A percentile compares a stretch with the other conserved stretches of the same genome.
Evolutionary conservation across 2,888 invertebrate species (phyloP).

Genomic region (Pemphredon lugubris): DNA sequence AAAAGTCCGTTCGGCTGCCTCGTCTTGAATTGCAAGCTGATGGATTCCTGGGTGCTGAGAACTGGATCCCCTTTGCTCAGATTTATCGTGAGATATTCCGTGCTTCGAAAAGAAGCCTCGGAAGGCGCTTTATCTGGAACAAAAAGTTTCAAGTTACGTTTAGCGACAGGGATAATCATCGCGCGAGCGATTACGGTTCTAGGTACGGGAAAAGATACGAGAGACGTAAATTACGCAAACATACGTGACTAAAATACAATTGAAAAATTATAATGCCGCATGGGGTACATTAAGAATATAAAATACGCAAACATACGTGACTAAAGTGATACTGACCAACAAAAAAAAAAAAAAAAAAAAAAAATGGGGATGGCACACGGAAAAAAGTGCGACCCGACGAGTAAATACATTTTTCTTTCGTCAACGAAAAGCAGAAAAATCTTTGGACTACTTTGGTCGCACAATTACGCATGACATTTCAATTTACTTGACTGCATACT

Average conservation of each 20-base stretch:
- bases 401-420: no score
- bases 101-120: constrained; percentile 95
- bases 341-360: no score
- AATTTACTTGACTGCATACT: no score
- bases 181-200: no score
- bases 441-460: no score
- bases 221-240: constrained; percentile 4
- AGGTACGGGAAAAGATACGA: no score
- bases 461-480: no score
- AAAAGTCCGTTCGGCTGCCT: constrained; percentile 94
- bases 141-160: no score
- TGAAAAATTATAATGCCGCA: neutral
- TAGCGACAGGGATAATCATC: no score
- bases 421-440: no score
- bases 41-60: constrained; percentile 94
- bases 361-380: no score
- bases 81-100: constrained; percentile 95
- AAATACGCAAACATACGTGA: constrained; percentile 11
- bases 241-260: constrained; percentile 13
- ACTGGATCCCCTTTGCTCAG: constrained; percentile 93
- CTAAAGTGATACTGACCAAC: neutral
- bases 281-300: neutral
- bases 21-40: constrained; percentile 96
- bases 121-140: constrained; percentile 94
- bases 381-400: no score